These are phyloP conservation scores for Cheilosia variabilis DNA, from an alignment of 2,888 invertebrate genomes.

Conservation along the genomic window DNA sequence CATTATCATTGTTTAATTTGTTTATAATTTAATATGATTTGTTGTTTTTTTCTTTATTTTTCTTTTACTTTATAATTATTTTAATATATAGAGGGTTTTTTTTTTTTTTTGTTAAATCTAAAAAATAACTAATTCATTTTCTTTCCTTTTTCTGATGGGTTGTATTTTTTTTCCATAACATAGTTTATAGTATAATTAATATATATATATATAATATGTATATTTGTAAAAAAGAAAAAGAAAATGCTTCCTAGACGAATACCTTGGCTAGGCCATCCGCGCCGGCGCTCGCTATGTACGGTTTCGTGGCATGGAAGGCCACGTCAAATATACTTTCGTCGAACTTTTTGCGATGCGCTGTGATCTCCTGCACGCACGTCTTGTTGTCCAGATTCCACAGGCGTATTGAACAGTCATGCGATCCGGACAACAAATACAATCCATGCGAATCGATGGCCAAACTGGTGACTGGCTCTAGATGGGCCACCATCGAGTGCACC, in stretches of 20 bases:
- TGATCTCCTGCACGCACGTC: conserved; percentile 99
- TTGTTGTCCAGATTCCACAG: conserved; percentile 99
- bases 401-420: conserved; percentile 99
- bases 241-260: conserved; percentile 88
- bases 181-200: conserved; percentile 75
- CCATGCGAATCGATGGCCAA: conserved; percentile 99
- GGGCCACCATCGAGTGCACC: conserved; percentile 99
- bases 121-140: conserved; percentile 73
- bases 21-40: conserved; percentile 73
- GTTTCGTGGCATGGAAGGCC: conserved; percentile 99
- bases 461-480: conserved; percentile 99
- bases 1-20: conserved; percentile 69
- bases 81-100: conserved; percentile 55
- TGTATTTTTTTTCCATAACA: conserved; percentile 58
- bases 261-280: conserved; percentile 99
- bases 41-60: conserved; percentile 54
- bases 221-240: conserved; percentile 63
- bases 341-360: conserved; percentile 99
- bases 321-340: conserved; percentile 99
- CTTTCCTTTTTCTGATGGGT: conserved; percentile 49
- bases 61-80: conserved; percentile 59
- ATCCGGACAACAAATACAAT: conserved; percentile 98
- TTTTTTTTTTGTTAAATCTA: conserved; percentile 66
- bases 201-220: conserved; percentile 74
- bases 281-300: conserved; percentile 99